These are phyloP conservation scores for Drosophila varians DNA, from an alignment of 1,140 invertebrate genomes.

Conservation along the genomic window DNA sequence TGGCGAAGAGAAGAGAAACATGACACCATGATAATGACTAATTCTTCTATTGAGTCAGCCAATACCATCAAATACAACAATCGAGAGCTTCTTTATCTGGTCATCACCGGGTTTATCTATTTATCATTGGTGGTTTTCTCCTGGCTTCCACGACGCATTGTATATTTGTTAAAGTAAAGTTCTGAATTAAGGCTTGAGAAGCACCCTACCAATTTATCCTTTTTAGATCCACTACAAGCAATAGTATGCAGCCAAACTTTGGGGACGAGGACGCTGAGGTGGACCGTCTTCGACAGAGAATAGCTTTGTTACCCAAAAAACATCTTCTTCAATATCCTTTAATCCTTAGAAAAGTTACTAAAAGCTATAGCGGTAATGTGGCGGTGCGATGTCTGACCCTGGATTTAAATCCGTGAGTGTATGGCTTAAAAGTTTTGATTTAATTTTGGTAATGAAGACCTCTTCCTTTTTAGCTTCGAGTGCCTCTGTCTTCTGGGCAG, in stretches of 20 bases:
- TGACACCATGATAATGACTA: too few species aligned
- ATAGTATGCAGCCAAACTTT: neutral
- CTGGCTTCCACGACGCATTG: neutral
- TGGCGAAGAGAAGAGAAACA: neutral
- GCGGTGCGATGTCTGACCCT: slow-evolving; percentile 36
- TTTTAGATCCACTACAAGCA: neutral
- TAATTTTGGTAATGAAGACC: too few species aligned
- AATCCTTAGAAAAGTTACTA: slow-evolving; percentile 16
- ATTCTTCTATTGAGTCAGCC: too few species aligned
- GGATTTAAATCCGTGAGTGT: slow-evolving; percentile 31
- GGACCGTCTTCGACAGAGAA: neutral
- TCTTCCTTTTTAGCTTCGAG: slow-evolving; percentile 83
- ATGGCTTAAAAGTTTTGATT: neutral
- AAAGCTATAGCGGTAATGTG: neutral
- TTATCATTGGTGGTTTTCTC: slow-evolving; percentile 10
- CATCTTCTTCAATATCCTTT: neutral
- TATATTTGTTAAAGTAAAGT: slow-evolving; percentile 24
- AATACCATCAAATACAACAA: neutral
- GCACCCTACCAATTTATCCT: neutral
- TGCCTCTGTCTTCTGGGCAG: slow-evolving; percentile 93
- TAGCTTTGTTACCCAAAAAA: neutral
- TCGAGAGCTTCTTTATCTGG: neutral
- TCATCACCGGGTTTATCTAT: slow-evolving; percentile 3
- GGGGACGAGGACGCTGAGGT: slow-evolving; percentile 16
- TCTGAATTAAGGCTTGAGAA: neutral